Base-by-base conservation (phyloP, 2,888 invertebrate genomes). In the Eucera pruinosa region DNA sequence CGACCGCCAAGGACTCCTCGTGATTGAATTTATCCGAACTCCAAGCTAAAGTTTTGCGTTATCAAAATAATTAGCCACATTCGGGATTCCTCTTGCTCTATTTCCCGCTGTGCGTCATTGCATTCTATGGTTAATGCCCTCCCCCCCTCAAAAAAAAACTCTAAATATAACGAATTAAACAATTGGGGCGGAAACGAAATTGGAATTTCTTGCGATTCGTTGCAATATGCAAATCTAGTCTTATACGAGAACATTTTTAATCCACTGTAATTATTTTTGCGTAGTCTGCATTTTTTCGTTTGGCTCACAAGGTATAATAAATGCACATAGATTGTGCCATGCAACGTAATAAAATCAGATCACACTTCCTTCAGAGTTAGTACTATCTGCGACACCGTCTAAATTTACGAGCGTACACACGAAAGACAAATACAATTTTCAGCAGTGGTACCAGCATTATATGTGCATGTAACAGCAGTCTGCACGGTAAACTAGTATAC, bases 11-110 rank as follows among this genome's bases (percentile, higher is more conserved):
- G 41, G 47, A 41, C 50, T 36, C 54, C 33, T 66, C 52, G 72
- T 73, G 83, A 83, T 83, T 76, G 78, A 79, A 84, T 84, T 83
- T 73, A 62, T 67, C 55, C 33, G 25, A 23, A 23, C 48, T 39
- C 36, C 48, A 48, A 57, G 15, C 52, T 13, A 52, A 58, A 39
- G 43, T 45, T 54, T 2, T 41, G 57, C 23, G 25, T 45, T 43
- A 23, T 47, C 45, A 36, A 47, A 30, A 13, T 65, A 43, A 60
- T 64, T 70, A 61, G 7, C 18, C 20, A 0, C 5, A 13, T 13
- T 13, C 11, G 27, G 15, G 11, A 9, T 2, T 30, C n/a, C 27
- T 27, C n/a, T 27, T 6, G 13, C 9, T 13, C 13, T 54, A 33
- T 20, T 20, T 20, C 1, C 33, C 11, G 3, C n/a, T 11, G 11